phyloP scores from a whole-genome alignment of 2,113 vertebrate genomes.

The Bos indicus region DNA sequence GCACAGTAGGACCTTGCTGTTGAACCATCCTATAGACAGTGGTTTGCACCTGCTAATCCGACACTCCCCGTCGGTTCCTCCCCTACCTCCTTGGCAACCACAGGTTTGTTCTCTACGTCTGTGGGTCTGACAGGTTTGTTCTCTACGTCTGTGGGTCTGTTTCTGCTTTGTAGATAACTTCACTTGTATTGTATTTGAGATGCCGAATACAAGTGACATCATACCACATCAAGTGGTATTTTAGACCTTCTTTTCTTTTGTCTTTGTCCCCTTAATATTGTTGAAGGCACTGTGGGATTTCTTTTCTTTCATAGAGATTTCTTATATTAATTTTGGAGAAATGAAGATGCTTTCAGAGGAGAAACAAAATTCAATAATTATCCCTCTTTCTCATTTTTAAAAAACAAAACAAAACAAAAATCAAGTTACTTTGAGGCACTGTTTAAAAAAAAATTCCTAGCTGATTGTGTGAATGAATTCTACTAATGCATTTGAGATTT shows the following conservation, averaged over 20 bases:
- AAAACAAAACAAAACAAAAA: neutral
- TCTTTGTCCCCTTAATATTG: neutral
- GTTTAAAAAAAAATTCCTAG: neutral
- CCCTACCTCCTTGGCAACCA: neutral
- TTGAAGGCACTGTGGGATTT: neutral
- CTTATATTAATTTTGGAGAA: neutral
- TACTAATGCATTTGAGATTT: neutral
- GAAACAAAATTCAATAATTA: neutral
- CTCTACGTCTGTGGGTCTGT: neutral
- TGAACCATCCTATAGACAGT: neutral
- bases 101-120: neutral
- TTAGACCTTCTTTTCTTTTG: neutral
- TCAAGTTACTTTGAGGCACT: neutral
- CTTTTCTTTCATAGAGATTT: neutral
- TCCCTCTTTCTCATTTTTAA: neutral
- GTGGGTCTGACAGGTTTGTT: neutral
- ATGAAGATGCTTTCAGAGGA: neutral
- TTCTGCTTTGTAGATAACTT: neutral
- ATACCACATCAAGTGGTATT: neutral
- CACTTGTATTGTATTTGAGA: neutral
- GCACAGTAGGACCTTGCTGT: neutral
- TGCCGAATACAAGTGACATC: neutral
- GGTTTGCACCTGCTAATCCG: neutral
- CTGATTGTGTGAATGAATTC: neutral
- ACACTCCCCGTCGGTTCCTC: neutral